Evolutionary conservation across 2,888 invertebrate genomes (phyloP), one percentile per base, ranked within the genome.

Genomic region (Rhodophaea formosa): DNA sequence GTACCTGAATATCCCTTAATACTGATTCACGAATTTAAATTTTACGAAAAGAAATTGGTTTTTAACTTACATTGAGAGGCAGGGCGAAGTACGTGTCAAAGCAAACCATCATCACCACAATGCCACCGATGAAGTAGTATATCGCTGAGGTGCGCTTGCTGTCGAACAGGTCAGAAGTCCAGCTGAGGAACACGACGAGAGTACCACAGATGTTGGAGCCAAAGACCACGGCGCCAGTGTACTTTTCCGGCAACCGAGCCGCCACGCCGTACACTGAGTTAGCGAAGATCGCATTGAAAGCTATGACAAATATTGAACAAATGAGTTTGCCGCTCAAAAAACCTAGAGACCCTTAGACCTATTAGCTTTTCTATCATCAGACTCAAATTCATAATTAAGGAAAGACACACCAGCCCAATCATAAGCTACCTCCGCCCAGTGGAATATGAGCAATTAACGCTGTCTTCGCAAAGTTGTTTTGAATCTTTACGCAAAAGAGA

Each of bases 221-320:
- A 51, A 99, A 92, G 10, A 99, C 95, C 59, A 99, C 96, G 57
- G 98, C 98, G 67, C 98, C 99, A 0, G 98, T 98, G 82, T 98
- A 99, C 75, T 95, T 95, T 62, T 95, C 93, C 0, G 99, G 99
- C 56, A 99, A 92, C 67, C 97, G 95, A 0, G 98, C 98, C 6
- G 97, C 98, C 88, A 99, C 94, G 12, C 99, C 99, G 86, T 95
- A 99, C 30, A 99, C 96, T 0, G 98, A 97, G 90, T 99, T 99
- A 84, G 99, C 98, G 88, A 99, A 99, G 72, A 99, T 95, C 46
- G 99, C 99, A 91, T 97, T 91, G 76, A 84, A 84, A 8, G 80
- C 90, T 89, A 80, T 0, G 76, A 77, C 29, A 29, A n/a, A 30
- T 23, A 23, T 23, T 5, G 23, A 23, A 23, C 23, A 23, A 23